Evolutionary conservation across 2,888 invertebrate species (phyloP).

Genomic region (Spisula solida): DNA sequence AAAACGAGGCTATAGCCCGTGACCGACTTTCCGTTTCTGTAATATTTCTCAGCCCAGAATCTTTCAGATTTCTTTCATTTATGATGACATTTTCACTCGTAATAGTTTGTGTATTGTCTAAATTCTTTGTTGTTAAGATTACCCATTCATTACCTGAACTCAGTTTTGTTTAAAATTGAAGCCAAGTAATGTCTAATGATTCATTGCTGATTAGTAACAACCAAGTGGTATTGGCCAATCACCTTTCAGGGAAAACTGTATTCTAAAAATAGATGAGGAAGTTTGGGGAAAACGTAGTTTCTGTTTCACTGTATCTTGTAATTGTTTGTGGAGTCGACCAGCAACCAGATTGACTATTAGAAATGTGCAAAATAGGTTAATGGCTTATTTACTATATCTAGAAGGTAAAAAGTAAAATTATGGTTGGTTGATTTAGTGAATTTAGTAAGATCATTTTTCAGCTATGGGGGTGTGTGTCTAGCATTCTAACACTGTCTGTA

Average conservation of each 20-base stretch:
- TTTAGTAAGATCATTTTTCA: too few relatives aligned
- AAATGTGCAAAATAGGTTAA: neutral
- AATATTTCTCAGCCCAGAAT: neutral
- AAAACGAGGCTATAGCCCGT: slow-evolving; percentile 38
- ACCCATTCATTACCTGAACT: neutral
- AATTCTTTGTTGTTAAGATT: neutral
- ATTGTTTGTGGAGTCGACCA: neutral
- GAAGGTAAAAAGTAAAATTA: neutral
- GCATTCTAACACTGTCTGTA: too few relatives aligned
- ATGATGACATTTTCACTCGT: neutral
- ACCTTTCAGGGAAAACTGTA: slow-evolving; percentile 25
- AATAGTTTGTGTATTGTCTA: neutral
- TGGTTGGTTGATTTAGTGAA: too few relatives aligned
- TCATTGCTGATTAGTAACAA: slow-evolving; percentile 30
- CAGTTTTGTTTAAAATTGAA: neutral
- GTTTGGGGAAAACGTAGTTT: slow-evolving; percentile 19
- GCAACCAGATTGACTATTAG: too few relatives aligned
- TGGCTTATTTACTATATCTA: too few relatives aligned
- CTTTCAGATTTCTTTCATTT: neutral
- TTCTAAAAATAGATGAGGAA: slow-evolving; percentile 51
- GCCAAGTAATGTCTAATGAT: slow-evolving; percentile 9
- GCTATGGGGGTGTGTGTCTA: too few relatives aligned
- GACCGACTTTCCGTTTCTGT: slow-evolving; percentile 33
- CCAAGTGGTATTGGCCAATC: slow-evolving; percentile 21
- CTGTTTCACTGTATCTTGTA: slow-evolving; percentile 8